Percentiles rank a stretch among this genome's conserved stretches.
Evolutionary conservation across 2,888 invertebrate species (phyloP).

Genomic region (Tinea pellionella): DNA sequence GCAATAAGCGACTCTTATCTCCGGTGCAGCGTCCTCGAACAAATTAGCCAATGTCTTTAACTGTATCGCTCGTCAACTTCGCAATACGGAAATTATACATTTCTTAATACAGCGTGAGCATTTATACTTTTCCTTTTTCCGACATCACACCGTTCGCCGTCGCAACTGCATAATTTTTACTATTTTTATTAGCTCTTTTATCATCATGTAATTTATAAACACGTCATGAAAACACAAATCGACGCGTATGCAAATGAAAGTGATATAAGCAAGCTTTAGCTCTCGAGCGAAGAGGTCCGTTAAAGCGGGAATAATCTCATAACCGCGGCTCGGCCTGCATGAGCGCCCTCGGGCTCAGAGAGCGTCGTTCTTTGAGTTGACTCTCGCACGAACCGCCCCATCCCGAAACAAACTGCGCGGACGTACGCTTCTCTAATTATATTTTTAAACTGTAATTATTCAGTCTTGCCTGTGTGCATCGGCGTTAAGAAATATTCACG

Average conservation of each 20-base stretch:
- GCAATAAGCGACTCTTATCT: constrained; percentile 62
- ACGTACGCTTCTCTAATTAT: constrained; percentile 1
- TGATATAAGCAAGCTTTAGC: background rate
- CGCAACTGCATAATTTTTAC: no score
- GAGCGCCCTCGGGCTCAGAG: constrained; percentile 36
- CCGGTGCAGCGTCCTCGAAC: constrained; percentile 41
- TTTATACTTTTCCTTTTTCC: background rate
- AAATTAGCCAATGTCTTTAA: constrained; percentile 31
- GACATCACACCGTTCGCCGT: background rate
- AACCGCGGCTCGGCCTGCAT: constrained; percentile 49
- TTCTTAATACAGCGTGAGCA: background rate
- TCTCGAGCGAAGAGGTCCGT: constrained; percentile 24
- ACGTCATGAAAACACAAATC: background rate
- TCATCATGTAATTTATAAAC: no score
- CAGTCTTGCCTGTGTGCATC: constrained; percentile 33
- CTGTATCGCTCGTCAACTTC: background rate
- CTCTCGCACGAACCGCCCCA: background rate
- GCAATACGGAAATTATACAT: constrained; percentile 5
- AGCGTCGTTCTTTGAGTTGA: constrained; percentile 11
- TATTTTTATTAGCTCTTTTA: no score
- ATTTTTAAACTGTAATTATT: constrained; percentile 31
- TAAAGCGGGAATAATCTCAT: constrained; percentile 64
- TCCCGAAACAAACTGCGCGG: background rate
- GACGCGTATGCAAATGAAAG: background rate
- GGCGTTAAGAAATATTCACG: constrained; percentile 36